These are phyloP conservation scores for Colaptes auratus DNA, from an alignment of 2,113 vertebrate genomes.

Conservation along the genomic window DNA sequence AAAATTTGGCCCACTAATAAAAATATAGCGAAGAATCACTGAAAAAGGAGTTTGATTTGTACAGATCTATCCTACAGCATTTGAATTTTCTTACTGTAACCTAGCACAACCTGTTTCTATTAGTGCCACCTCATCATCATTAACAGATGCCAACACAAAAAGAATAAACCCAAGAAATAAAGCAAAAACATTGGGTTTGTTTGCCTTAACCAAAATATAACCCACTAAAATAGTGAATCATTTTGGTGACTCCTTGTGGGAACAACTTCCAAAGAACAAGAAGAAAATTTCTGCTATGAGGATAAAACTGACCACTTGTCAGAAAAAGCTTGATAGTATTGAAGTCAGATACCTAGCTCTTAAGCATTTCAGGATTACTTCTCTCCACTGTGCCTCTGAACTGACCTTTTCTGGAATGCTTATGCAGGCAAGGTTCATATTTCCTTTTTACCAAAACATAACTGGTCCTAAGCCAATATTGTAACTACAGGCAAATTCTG, in stretches of 20 bases:
- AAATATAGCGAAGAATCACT: background rate
- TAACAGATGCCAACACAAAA: background rate
- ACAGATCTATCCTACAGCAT: background rate
- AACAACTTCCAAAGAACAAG: background rate
- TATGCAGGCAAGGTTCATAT: background rate
- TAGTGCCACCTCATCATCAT: background rate
- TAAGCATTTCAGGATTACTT: background rate
- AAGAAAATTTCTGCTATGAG: background rate
- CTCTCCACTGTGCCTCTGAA: background rate
- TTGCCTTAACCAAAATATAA: background rate
- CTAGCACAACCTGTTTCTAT: background rate
- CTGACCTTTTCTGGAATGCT: constrained; percentile 49
- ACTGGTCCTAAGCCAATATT: constrained; percentile 20
- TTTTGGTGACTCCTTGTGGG: background rate
- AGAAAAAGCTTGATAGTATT: background rate
- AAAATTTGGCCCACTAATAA: background rate
- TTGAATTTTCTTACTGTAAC: background rate
- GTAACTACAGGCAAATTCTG: background rate
- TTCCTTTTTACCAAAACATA: constrained; percentile 46
- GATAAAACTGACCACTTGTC: background rate
- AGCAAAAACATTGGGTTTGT: background rate
- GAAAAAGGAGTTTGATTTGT: background rate
- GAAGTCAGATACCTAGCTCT: background rate
- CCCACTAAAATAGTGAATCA: background rate
- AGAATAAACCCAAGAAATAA: background rate